Evolutionary conservation across 2,888 invertebrate genomes (phyloP).

Genomic region (Diaprepes abbreviatus): DNA sequence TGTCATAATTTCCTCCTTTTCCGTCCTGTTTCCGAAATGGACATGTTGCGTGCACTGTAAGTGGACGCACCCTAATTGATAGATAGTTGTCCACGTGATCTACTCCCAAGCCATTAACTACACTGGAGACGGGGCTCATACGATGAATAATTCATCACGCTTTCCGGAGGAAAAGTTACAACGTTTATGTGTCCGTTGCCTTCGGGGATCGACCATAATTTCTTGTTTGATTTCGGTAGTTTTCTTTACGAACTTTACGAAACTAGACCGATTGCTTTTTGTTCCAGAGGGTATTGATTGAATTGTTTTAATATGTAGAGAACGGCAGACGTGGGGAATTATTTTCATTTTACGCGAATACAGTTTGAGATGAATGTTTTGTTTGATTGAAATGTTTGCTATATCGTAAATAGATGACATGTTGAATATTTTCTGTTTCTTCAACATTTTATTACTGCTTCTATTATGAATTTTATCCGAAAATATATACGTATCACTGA

Average conservation of each 20-base stretch:
- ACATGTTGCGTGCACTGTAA: slow-evolving; percentile 30
- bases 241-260: slow-evolving; percentile 43
- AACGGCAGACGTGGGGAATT: not conserved
- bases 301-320: not conserved
- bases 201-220: slow-evolving; percentile 43
- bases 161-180: slow-evolving; percentile 45
- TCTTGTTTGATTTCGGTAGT: slow-evolving; percentile 46
- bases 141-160: slow-evolving; percentile 45
- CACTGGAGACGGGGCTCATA: slow-evolving; percentile 39
- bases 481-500: too few species aligned
- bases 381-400: too few species aligned
- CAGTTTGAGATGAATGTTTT: too few species aligned
- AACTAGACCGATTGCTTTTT: slow-evolving; percentile 41
- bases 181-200: slow-evolving; percentile 42
- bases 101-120: slow-evolving; percentile 44
- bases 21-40: slow-evolving; percentile 27
- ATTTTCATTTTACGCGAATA: too few species aligned
- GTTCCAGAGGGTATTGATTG: slow-evolving; percentile 31
- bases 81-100: slow-evolving; percentile 43
- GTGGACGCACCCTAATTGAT: slow-evolving; percentile 48
- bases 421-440: too few species aligned
- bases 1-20: slow-evolving; percentile 32
- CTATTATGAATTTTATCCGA: too few species aligned
- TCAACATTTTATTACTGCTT: too few species aligned
- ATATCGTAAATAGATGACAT: too few species aligned